A percentile compares a stretch with the other conserved stretches of the same genome.
Conservation (phyloP, 2,888 invertebrate genomes). For the Phaedon cochleariae region DNA sequence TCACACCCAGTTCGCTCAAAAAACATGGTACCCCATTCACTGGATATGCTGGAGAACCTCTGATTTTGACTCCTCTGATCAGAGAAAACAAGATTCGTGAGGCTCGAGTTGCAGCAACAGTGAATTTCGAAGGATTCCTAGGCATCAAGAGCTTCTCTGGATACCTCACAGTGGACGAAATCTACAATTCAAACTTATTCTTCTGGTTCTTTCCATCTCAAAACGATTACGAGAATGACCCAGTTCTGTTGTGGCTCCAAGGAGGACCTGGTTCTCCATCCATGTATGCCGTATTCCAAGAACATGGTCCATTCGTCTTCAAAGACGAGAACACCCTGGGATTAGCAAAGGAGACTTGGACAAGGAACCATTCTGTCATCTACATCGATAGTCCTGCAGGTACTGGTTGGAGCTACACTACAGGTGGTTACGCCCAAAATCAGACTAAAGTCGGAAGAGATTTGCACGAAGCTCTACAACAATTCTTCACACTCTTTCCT, state of each 20-base stretch:
- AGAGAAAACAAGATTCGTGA: slow-evolving; percentile 71
- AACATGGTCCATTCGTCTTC: slow-evolving; percentile 76
- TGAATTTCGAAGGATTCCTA: slow-evolving; percentile 65
- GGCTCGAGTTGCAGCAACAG: slow-evolving; percentile 65
- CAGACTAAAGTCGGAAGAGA: slow-evolving; percentile 82
- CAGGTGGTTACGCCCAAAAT: slow-evolving; percentile 77
- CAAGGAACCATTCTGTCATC: slow-evolving; percentile 63
- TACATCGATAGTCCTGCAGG: slow-evolving; percentile 93
- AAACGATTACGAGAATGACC: slow-evolving; percentile 64
- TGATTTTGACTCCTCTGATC: slow-evolving; percentile 76
- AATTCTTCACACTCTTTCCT: slow-evolving; percentile 84
- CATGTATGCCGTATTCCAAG: slow-evolving; percentile 78
- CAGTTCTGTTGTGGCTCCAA: slow-evolving; percentile 81
- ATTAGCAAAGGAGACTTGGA: slow-evolving; percentile 67
- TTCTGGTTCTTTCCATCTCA: slow-evolving; percentile 88
- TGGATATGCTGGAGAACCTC: slow-evolving; percentile 63
- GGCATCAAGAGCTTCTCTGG: slow-evolving; percentile 75
- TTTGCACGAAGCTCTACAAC: slow-evolving; percentile 75
- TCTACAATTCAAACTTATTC: slow-evolving; percentile 79
- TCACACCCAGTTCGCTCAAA: neutral
- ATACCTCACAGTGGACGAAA: slow-evolving; percentile 80
- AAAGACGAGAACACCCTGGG: slow-evolving; percentile 54
- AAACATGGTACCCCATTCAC: neutral
- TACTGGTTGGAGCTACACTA: slow-evolving; percentile 88
- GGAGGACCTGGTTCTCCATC: slow-evolving; percentile 84